Percentiles rank a stretch among this genome's conserved stretches.
Evolutionary conservation across 1,140 invertebrate genomes (phyloP).

Genomic region (Pseudomyrmex flavicornis): DNA sequence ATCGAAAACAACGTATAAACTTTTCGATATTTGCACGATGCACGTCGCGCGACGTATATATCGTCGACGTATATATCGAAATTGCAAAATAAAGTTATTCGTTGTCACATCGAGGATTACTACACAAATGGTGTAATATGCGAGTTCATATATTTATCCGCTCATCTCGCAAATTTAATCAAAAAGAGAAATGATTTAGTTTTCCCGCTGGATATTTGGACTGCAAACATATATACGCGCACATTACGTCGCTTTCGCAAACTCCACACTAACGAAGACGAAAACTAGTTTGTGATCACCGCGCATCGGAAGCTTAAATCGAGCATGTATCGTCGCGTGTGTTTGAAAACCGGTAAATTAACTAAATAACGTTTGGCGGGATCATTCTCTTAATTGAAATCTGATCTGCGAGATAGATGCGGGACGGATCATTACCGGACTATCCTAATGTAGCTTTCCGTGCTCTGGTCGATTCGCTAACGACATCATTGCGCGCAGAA

Average conservation of each 20-base stretch:
- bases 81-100: slow-evolving; percentile 23
- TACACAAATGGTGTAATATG: not conserved
- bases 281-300: slow-evolving; percentile 1
- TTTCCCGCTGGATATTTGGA: not conserved
- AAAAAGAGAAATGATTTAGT: slow-evolving; percentile 7
- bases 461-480: slow-evolving; percentile 14
- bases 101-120: not conserved
- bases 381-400: slow-evolving; percentile 39
- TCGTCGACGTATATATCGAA: no score
- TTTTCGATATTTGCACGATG: not conserved
- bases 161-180: not conserved
- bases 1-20: not conserved
- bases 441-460: slow-evolving; percentile 27
- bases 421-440: slow-evolving; percentile 18
- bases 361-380: slow-evolving; percentile 28
- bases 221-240: not conserved
- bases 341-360: slow-evolving; percentile 8
- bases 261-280: not conserved
- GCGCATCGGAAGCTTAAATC: slow-evolving; percentile 18
- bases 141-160: no score
- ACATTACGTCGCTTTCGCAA: not conserved
- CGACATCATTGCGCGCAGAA: slow-evolving; percentile 16
- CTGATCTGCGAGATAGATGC: slow-evolving; percentile 23
- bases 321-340: not conserved
- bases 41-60: no score